Base-by-base conservation (phyloP, 2,113 vertebrate species). In the Helogale parvula region DNA sequence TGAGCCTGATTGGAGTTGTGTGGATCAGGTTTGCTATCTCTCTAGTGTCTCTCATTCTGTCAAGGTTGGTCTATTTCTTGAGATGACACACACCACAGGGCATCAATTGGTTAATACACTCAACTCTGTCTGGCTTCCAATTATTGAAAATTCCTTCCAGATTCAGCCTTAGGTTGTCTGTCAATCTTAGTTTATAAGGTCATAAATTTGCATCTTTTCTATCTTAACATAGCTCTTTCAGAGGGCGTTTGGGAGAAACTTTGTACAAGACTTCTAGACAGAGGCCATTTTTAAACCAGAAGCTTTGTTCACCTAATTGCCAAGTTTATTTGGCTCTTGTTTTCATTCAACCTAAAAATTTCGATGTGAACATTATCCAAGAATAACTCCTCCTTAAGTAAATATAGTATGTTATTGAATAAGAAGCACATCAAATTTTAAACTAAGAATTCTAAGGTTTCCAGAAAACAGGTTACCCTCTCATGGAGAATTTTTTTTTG, bases 111-210 rank as follows among this genome's bases (percentile, higher is more conserved):
- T 92, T 93, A 71, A 85, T 11, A 82, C 1, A 38, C 71, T 88
- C 80, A 50, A 69, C 84, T 82, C 92, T 88, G 80, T 82, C 96
- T 98, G 92, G 85, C 95, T 97, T 94, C 88, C 93, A 98, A 90
- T 96, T 97, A 96, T 82, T 84, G 96, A 96, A 97, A 96, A 98
- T 96, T 92, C 97, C 92, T 97, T 97, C 97, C 96, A 93, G 98
- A 97, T 95, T 93, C 90, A 91, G 84, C 95, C 84, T 50, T 77
- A 31, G 94, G 71, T 88, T 82, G 81, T 88, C 97, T 95, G 96
- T 98, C 97, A 97, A 90, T 97, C 96, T 98, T 97, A 71, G 91
- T 97, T 97, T 96, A 82, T 33, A 83, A 93, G 97, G 97, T 96
- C 96, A 96, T 95, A 96, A 94, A 86, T 97, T 96, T 96, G 96